Evolutionary conservation across 2,888 invertebrate species (phyloP).

Genomic region (Margaritifera margaritifera): DNA sequence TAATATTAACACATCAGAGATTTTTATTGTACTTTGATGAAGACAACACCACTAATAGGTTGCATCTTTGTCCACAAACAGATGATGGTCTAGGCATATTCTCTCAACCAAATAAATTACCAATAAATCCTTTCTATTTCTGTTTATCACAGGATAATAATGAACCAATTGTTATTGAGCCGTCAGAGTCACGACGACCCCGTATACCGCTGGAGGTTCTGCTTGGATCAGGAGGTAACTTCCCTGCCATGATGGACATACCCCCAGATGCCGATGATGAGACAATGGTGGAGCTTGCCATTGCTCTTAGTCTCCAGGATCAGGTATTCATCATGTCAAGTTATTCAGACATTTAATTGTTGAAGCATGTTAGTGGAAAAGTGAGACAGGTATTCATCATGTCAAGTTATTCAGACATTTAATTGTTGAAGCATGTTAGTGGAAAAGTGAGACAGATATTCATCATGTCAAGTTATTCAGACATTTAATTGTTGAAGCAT

Average conservation of each 20-base stretch:
- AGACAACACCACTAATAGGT: too few species aligned
- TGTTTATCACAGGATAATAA: constrained; percentile 43
- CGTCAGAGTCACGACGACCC: constrained; percentile 41
- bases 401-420: too few species aligned
- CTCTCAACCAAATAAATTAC: too few species aligned
- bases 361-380: too few species aligned
- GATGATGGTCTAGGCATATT: too few species aligned
- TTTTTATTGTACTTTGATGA: neutral
- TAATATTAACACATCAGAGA: neutral
- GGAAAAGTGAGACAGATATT: too few species aligned
- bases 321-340: constrained; percentile 48
- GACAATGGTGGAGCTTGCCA: constrained; percentile 96
- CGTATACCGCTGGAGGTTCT: constrained; percentile 73
- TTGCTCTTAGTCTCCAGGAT: constrained; percentile 90
- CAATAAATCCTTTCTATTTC: neutral
- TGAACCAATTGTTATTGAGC: constrained; percentile 63
- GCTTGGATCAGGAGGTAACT: constrained; percentile 72
- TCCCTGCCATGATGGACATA: constrained; percentile 88
- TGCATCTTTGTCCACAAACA: too few species aligned
- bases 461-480: too few species aligned
- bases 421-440: too few species aligned
- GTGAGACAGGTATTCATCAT: too few species aligned
- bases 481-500: too few species aligned
- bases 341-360: too few species aligned
- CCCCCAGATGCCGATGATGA: constrained; percentile 97